Conservation (phyloP, 2,113 vertebrate genomes). For the Amphilophus citrinellus region DNA sequence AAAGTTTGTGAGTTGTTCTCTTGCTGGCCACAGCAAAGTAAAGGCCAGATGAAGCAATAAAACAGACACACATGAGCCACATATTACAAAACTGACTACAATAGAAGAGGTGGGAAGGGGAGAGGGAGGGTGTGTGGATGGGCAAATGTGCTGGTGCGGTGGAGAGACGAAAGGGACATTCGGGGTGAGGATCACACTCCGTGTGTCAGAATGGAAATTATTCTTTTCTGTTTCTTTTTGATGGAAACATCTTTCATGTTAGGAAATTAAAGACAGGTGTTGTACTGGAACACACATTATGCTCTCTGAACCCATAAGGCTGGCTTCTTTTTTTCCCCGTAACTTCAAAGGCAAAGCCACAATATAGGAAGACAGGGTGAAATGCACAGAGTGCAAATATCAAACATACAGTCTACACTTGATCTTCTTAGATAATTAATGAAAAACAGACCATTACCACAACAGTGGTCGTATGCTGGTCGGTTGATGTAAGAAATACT, state of each 20-base stretch:
- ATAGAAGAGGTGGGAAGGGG: not conserved
- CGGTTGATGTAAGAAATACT: not conserved
- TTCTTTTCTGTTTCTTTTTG: conserved; percentile 91
- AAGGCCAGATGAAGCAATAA: conserved; percentile 61
- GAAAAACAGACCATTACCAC: conserved; percentile 12
- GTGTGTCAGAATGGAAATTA: conserved; percentile 88
- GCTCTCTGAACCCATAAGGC: conserved; percentile 84
- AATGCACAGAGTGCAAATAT: conserved; percentile 74
- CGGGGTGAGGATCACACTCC: conserved; percentile 70
- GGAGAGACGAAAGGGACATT: conserved; percentile 49
- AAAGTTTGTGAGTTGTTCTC: conserved; percentile 68
- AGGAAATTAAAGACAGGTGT: conserved; percentile 98
- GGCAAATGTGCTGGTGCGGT: not conserved
- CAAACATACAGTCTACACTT: conserved; percentile 24
- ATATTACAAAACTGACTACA: conserved; percentile 36
- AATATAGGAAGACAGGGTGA: conserved; percentile 87
- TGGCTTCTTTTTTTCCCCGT: conserved; percentile 88
- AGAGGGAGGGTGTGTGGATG: not conserved
- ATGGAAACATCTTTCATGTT: conserved; percentile 96
- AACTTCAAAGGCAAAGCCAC: conserved; percentile 93
- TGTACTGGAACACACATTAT: conserved; percentile 90
- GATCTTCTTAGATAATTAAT: conserved; percentile 38
- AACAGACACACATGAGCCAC: conserved; percentile 47
- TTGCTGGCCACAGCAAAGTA: conserved; percentile 78
- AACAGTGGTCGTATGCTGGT: not conserved